phyloP scores from a whole-genome alignment of 2,888 invertebrate genomes.

The Trachelus iudaicus region DNA sequence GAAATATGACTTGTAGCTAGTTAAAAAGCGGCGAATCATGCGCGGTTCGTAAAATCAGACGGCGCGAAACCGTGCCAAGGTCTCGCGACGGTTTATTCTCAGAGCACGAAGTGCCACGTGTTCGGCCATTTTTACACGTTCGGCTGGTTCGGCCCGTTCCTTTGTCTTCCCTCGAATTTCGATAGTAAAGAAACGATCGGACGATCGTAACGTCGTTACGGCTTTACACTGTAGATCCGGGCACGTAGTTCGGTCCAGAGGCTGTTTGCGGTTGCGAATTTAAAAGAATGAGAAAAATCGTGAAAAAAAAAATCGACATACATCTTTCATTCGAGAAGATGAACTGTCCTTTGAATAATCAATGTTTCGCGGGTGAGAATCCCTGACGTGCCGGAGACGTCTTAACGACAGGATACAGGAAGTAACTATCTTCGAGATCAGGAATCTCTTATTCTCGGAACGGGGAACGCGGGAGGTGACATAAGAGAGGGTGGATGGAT shows the following conservation, averaged over 20 bases:
- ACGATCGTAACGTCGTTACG: not conserved
- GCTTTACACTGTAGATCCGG: not conserved
- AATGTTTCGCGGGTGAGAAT: not conserved
- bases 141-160: not conserved
- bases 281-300: not conserved
- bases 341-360: not conserved
- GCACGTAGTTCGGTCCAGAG: not conserved
- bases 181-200: not conserved
- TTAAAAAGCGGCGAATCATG: not conserved
- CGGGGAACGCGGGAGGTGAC: conserved; percentile 4
- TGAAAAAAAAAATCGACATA: not conserved
- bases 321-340: not conserved
- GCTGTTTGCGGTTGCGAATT: not conserved
- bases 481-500: too few relatives aligned
- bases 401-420: conserved; percentile 7
- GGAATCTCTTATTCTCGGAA: conserved; percentile 20
- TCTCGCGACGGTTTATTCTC: conserved; percentile 38
- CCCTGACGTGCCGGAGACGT: not conserved
- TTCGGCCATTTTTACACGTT: conserved; percentile 5
- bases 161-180: not conserved
- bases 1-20: not conserved
- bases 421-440: conserved; percentile 15
- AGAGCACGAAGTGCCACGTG: conserved; percentile 24
- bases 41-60: conserved; percentile 30
- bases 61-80: conserved; percentile 44